Conservation (phyloP, 2,113 vertebrate genomes). For the Rhinopithecus roxellana region DNA sequence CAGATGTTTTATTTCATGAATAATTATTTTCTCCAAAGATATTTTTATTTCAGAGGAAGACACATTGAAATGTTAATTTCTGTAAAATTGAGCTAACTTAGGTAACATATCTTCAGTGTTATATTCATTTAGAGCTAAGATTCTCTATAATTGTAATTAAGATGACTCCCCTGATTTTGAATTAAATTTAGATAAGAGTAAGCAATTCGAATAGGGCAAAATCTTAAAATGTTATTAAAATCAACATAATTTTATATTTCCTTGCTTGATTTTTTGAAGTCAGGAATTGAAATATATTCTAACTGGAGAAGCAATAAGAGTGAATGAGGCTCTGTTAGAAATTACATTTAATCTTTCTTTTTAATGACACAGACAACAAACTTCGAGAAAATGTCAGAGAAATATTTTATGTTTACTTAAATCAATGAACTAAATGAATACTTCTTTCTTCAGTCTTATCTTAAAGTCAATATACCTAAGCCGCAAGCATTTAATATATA, state of each 20-base stretch:
- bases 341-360: constrained; percentile 54
- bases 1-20: constrained; percentile 61
- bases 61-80: constrained; percentile 60
- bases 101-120: neutral
- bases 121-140: constrained; percentile 32
- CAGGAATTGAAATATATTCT: constrained; percentile 44
- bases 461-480: neutral
- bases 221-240: constrained; percentile 36
- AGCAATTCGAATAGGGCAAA: constrained; percentile 39
- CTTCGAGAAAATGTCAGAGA: constrained; percentile 25
- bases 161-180: constrained; percentile 30
- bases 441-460: neutral
- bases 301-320: constrained; percentile 38
- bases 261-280: constrained; percentile 55
- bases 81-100: constrained; percentile 32
- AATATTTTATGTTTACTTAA: constrained; percentile 35
- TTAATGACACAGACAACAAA: neutral
- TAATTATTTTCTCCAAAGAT: constrained; percentile 56
- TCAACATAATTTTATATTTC: constrained; percentile 64
- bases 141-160: constrained; percentile 54
- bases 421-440: neutral
- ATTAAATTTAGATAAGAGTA: constrained; percentile 55
- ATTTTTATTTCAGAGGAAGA: constrained; percentile 54
- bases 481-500: neutral
- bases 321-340: neutral